Percentiles rank a stretch among this genome's conserved stretches.
These are phyloP conservation scores for Syndactyla subalaris DNA, from an alignment of 2,797 vertebrate genomes.

Conservation along the genomic window DNA sequence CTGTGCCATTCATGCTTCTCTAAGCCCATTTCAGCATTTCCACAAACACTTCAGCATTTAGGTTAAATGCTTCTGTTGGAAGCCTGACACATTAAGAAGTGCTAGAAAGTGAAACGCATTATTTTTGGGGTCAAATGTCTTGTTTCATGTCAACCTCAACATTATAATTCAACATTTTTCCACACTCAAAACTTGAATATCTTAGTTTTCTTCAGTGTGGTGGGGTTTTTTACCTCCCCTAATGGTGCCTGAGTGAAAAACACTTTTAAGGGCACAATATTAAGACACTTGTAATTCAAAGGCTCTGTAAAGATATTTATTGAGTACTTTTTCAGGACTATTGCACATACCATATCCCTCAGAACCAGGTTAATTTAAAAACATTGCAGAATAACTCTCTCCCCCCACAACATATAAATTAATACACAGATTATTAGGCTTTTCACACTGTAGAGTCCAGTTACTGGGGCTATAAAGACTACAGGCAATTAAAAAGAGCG, in stretches of 20 bases:
- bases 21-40: neutral
- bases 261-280: neutral
- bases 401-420: neutral
- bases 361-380: neutral
- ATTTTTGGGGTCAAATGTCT: neutral
- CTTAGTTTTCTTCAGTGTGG: neutral
- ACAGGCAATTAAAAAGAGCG: neutral
- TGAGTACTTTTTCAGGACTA: neutral
- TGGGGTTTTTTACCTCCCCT: neutral
- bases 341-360: neutral
- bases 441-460: neutral
- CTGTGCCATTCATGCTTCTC: neutral
- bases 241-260: neutral
- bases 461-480: conserved; percentile 7
- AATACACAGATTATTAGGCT: neutral
- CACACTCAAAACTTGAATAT: neutral
- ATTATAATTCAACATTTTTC: neutral
- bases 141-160: neutral
- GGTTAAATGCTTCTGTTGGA: neutral
- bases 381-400: neutral
- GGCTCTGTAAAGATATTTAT: neutral
- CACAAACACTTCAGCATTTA: neutral
- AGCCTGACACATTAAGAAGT: neutral
- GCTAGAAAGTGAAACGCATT: neutral
- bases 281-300: neutral